phyloP scores from a whole-genome alignment of 2,797 vertebrate species.

The Okamejei kenojei region DNA sequence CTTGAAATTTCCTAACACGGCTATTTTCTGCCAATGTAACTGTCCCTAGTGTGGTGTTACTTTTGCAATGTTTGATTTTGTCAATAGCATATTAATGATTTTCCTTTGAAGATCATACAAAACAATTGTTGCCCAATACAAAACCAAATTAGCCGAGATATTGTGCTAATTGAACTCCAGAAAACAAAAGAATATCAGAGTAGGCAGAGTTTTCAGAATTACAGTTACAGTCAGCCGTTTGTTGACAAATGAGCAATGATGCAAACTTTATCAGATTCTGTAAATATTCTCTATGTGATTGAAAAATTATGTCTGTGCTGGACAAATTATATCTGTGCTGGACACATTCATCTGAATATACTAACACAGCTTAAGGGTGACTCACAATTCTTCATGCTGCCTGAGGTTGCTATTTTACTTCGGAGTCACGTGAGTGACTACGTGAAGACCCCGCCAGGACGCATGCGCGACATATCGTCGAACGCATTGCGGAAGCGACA shows the following conservation, averaged over 20 bases:
- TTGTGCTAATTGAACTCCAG: not conserved
- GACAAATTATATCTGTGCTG: not conserved
- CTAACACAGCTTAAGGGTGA: not conserved
- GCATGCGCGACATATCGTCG: too few relatives aligned
- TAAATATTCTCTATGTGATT: too few relatives aligned
- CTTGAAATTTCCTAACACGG: not conserved
- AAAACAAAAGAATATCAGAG: not conserved
- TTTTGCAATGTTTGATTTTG: not conserved
- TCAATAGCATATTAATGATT: not conserved
- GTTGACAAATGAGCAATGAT: too few relatives aligned
- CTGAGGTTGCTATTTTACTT: not conserved
- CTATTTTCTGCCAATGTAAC: conserved; percentile 4
- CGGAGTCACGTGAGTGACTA: too few relatives aligned
- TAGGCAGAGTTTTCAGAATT: too few relatives aligned
- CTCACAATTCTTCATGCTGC: not conserved
- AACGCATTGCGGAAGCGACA: too few relatives aligned
- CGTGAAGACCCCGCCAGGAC: too few relatives aligned
- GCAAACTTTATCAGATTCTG: not conserved
- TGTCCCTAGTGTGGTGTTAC: not conserved
- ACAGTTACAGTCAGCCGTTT: not conserved
- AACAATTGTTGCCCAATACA: not conserved
- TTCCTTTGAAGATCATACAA: not conserved
- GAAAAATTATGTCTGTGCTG: not conserved
- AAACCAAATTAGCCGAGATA: not conserved
- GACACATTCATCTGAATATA: not conserved